Evolutionary conservation across 2,113 vertebrate species (phyloP).

Genomic region (Gopherus flavomarginatus): DNA sequence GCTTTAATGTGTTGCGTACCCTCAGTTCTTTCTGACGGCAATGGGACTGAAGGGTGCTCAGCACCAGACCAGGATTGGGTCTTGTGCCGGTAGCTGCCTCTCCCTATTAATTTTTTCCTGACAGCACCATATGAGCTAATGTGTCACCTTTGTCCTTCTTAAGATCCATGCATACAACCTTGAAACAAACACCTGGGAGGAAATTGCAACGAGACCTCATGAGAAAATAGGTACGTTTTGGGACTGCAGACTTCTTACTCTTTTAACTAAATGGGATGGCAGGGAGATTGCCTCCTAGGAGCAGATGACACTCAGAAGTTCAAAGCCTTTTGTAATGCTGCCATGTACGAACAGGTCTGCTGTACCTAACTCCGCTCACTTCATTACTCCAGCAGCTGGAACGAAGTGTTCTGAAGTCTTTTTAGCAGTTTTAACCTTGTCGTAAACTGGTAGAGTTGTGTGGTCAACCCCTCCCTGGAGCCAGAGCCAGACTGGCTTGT

Average conservation of each 20-base stretch:
- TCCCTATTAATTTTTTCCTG: not conserved
- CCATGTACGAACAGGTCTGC: fast-evolving
- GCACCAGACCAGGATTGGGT: not conserved
- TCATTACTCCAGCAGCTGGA: not conserved
- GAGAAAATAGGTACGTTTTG: conserved; percentile 90
- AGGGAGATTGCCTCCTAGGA: not conserved
- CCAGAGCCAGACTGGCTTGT: not conserved
- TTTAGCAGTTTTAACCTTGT: not conserved
- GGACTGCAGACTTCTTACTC: fast-evolving
- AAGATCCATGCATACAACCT: conserved; percentile 98
- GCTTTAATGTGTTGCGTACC: not conserved
- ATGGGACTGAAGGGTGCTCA: not conserved
- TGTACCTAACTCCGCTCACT: not conserved
- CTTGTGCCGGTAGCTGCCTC: not conserved
- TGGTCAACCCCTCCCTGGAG: not conserved
- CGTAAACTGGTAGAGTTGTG: not conserved
- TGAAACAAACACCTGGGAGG: conserved; percentile 98
- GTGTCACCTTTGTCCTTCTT: conserved; percentile 4
- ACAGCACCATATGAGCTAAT: not conserved
- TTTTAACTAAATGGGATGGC: fast-evolving
- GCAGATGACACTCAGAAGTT: not conserved
- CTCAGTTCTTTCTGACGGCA: not conserved
- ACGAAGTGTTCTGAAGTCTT: too few relatives aligned
- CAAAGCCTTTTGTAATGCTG: not conserved
- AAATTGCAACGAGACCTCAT: conserved; percentile 94